These are phyloP conservation scores for Mionectes macconnelli DNA, from an alignment of 2,113 vertebrate species.

Conservation along the genomic window DNA sequence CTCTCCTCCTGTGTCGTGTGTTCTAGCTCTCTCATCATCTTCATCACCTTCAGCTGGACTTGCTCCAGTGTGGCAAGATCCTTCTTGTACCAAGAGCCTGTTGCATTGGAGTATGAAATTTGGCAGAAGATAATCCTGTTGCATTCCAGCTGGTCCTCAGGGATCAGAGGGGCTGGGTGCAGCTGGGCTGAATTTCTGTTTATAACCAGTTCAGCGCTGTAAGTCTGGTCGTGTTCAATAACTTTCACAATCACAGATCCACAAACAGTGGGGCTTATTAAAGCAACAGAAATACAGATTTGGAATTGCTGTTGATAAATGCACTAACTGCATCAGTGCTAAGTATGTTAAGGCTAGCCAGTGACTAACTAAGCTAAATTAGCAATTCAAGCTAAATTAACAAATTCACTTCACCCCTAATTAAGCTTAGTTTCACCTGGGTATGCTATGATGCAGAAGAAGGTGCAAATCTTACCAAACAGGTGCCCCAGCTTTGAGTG, in stretches of 20 bases:
- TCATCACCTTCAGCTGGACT: neutral
- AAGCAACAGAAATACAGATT: neutral
- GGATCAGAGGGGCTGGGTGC: neutral
- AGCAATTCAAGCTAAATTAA: neutral
- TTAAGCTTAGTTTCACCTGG: neutral
- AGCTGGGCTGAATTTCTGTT: neutral
- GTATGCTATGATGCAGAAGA: accelerated
- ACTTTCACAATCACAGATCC: neutral
- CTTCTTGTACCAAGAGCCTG: neutral
- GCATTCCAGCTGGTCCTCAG: neutral
- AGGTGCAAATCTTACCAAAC: neutral
- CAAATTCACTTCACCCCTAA: neutral
- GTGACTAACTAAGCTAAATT: neutral
- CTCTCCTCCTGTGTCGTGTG: neutral
- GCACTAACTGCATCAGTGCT: neutral
- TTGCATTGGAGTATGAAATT: neutral
- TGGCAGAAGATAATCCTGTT: neutral
- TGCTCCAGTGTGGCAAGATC: neutral
- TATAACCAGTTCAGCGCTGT: neutral
- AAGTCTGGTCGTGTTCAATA: neutral
- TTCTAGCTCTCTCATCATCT: neutral
- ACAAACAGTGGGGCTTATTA: neutral
- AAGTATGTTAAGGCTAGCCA: neutral
- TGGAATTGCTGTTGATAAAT: neutral
- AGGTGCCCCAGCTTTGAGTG: neutral